These are phyloP conservation scores for Calameuta idolon DNA, from an alignment of 2,888 invertebrate genomes.

Conservation along the genomic window DNA sequence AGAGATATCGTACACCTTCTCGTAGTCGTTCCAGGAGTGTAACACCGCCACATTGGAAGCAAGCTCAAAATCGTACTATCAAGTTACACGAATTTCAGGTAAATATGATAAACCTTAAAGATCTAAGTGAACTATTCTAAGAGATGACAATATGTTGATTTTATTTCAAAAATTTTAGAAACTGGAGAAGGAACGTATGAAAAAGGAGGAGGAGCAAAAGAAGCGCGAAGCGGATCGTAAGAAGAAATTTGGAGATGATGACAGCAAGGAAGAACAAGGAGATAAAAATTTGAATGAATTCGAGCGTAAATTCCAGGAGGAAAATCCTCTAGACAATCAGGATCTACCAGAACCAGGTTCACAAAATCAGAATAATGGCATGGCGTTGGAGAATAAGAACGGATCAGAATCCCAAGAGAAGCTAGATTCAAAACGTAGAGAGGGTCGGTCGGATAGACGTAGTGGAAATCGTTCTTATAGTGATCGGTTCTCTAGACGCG, in stretches of 20 bases:
- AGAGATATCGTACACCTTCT: conserved; percentile 90
- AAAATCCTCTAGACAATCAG: conserved; percentile 33
- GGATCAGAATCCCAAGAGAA: conserved; percentile 31
- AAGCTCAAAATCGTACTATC: conserved; percentile 87
- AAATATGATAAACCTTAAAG: conserved; percentile 5
- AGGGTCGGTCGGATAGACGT: conserved; percentile 31
- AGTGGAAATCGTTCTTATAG: conserved; percentile 42
- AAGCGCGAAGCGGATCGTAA: conserved; percentile 71
- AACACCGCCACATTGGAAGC: conserved; percentile 95
- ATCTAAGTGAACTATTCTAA: not conserved
- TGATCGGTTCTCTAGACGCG: conserved; percentile 44
- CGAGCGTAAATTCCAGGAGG: conserved; percentile 40
- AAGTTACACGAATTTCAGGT: conserved; percentile 85
- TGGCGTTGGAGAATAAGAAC: conserved; percentile 5
- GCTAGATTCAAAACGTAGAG: conserved; percentile 37
- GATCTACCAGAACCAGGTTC: not conserved
- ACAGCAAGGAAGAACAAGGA: conserved; percentile 43
- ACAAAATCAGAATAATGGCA: conserved; percentile 2
- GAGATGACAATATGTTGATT: not conserved
- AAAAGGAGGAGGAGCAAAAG: conserved; percentile 74
- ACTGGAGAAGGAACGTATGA: conserved; percentile 62
- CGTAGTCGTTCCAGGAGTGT: conserved; percentile 85
- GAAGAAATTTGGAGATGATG: conserved; percentile 67
- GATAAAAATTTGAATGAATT: conserved; percentile 33
- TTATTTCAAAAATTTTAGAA: conserved; percentile 38